phyloP scores from a whole-genome alignment of 2,113 vertebrate species.

The Smithornis capensis region DNA sequence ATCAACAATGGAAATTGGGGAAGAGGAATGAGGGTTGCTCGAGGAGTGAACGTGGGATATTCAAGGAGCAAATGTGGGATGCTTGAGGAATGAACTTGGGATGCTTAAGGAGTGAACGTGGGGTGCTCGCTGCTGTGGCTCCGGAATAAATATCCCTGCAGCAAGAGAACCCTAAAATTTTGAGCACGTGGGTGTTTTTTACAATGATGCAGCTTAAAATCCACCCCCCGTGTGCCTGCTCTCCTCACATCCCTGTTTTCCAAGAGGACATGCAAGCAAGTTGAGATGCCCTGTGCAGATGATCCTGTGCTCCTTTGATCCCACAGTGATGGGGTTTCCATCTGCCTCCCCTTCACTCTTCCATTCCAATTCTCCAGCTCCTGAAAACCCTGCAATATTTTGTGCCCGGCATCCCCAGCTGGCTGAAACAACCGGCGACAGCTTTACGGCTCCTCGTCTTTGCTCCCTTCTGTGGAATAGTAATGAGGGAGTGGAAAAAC shows the following conservation, averaged over 20 bases:
- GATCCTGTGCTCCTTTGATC: neutral
- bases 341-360: neutral
- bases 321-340: neutral
- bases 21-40: neutral
- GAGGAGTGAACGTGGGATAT: neutral
- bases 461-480: slow-evolving; percentile 40
- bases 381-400: slow-evolving; percentile 28
- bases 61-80: neutral
- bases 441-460: slow-evolving; percentile 59
- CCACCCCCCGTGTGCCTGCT: neutral
- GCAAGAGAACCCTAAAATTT: neutral
- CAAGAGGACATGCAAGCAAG: neutral
- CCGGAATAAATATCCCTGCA: neutral
- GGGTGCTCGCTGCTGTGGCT: neutral
- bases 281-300: neutral
- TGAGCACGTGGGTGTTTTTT: neutral
- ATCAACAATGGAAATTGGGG: neutral
- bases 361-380: neutral
- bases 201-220: neutral
- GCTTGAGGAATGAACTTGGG: neutral
- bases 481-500: neutral
- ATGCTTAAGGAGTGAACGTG: accelerated
- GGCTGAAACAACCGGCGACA: slow-evolving; percentile 51
- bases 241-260: neutral
- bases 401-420: slow-evolving; percentile 34